phyloP scores from a whole-genome alignment of 2,113 vertebrate genomes.

The Chionis minor region DNA sequence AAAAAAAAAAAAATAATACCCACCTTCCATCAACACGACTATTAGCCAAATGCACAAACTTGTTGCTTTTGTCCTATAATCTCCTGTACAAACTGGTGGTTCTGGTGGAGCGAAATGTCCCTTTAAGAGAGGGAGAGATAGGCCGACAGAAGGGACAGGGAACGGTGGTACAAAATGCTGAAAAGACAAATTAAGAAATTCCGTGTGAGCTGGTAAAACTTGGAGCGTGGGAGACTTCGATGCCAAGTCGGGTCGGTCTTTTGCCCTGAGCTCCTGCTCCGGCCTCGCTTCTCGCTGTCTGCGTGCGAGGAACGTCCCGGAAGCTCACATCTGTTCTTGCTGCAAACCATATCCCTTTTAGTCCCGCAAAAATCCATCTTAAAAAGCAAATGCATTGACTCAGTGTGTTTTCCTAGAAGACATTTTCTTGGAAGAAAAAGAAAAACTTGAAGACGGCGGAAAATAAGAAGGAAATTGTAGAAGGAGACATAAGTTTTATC shows the following conservation, averaged over 20 bases:
- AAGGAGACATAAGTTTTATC: background rate
- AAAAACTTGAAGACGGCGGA: background rate
- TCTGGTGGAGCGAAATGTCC: background rate
- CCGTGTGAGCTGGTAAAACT: background rate
- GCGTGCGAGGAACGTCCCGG: background rate
- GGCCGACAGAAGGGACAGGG: rapidly evolving
- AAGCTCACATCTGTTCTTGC: background rate
- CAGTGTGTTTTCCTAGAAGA: background rate
- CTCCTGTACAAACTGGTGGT: background rate
- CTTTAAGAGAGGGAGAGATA: rapidly evolving
- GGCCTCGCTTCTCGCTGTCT: rapidly evolving
- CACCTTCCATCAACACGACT: background rate
- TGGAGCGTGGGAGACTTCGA: background rate
- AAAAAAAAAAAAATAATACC: background rate
- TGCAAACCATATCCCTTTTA: background rate
- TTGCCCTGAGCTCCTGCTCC: rapidly evolving
- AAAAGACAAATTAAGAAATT: background rate
- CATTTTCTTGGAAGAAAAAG: background rate
- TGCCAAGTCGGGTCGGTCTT: rapidly evolving
- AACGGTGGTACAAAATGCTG: background rate
- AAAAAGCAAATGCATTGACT: background rate
- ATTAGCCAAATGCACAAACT: background rate
- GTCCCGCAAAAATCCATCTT: background rate
- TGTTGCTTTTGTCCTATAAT: background rate
- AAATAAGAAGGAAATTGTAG: background rate